Conservation (phyloP, 2,113 vertebrate species). For the Brachyistius frenatus region DNA sequence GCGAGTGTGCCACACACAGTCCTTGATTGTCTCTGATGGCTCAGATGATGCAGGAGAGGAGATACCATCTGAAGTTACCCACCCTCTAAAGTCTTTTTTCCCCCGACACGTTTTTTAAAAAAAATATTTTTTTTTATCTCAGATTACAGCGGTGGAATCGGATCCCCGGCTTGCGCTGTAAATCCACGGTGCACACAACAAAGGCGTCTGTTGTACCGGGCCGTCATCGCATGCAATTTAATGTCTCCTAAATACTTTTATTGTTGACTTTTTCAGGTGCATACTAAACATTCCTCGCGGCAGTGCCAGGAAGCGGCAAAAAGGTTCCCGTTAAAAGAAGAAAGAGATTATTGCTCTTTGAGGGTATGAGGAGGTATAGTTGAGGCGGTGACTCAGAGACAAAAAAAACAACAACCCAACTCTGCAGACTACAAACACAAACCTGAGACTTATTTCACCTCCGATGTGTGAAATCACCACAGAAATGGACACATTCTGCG, state of each 20-base stretch:
- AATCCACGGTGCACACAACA: constrained; percentile 73
- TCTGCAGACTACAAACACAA: constrained; percentile 1
- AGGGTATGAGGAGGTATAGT: constrained; percentile 13
- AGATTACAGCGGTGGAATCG: constrained; percentile 59
- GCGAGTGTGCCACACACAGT: constrained; percentile 73
- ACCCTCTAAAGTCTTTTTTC: constrained; percentile 63
- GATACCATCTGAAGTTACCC: constrained; percentile 78
- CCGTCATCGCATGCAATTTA: constrained; percentile 68
- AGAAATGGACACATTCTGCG: constrained; percentile 30
- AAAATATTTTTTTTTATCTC: constrained; percentile 47
- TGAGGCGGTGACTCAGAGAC: neutral
- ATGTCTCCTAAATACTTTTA: constrained; percentile 80
- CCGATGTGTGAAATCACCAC: constrained; percentile 36
- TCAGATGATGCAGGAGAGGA: constrained; percentile 67
- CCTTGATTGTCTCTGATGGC: constrained; percentile 68
- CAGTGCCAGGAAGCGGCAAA: constrained; percentile 62
- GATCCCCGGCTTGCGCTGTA: constrained; percentile 56
- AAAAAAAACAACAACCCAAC: neutral
- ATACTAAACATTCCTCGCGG: constrained; percentile 81
- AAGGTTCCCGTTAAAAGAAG: constrained; percentile 63
- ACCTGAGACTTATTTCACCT: constrained; percentile 12
- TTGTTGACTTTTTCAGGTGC: constrained; percentile 81
- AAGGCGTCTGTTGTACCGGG: constrained; percentile 77
- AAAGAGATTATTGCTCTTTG: constrained; percentile 36
- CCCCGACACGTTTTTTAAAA: constrained; percentile 28